Evolutionary conservation across 1,140 invertebrate genomes (phyloP).

Genomic region (Eumeta japonica): DNA sequence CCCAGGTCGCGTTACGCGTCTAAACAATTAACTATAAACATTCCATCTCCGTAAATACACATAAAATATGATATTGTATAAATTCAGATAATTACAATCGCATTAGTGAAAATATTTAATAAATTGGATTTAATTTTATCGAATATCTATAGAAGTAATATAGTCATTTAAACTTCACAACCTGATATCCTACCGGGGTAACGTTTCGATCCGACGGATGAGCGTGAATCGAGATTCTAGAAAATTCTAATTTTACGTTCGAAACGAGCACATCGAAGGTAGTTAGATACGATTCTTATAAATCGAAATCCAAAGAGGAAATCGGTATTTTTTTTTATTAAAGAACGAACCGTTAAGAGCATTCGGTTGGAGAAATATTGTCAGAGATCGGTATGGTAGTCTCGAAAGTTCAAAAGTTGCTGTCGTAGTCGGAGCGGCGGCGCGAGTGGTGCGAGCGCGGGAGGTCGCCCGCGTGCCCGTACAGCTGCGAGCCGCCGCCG

Average conservation of each 20-base stretch:
- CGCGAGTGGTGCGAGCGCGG: slow-evolving; percentile 56
- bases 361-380: neutral
- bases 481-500: slow-evolving; percentile 46
- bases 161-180: no score
- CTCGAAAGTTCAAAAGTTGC: slow-evolving; percentile 47
- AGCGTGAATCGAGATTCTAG: no score
- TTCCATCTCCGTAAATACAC: slow-evolving; percentile 21
- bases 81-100: no score
- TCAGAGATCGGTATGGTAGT: slow-evolving; percentile 4
- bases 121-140: no score
- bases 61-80: slow-evolving; percentile 45
- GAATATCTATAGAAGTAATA: no score
- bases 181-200: no score
- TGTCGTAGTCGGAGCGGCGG: slow-evolving; percentile 65
- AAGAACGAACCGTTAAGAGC: slow-evolving; percentile 9
- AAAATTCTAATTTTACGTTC: slow-evolving; percentile 10
- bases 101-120: no score
- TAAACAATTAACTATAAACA: slow-evolving; percentile 27
- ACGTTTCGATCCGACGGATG: no score
- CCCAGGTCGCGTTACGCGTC: slow-evolving; percentile 28
- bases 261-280: slow-evolving; percentile 17
- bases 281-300: neutral
- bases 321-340: slow-evolving; percentile 12
- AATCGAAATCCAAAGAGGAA: neutral
- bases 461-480: slow-evolving; percentile 49